Base-by-base conservation (phyloP, 2,888 invertebrate genomes). In the Autographa pulchrina region DNA sequence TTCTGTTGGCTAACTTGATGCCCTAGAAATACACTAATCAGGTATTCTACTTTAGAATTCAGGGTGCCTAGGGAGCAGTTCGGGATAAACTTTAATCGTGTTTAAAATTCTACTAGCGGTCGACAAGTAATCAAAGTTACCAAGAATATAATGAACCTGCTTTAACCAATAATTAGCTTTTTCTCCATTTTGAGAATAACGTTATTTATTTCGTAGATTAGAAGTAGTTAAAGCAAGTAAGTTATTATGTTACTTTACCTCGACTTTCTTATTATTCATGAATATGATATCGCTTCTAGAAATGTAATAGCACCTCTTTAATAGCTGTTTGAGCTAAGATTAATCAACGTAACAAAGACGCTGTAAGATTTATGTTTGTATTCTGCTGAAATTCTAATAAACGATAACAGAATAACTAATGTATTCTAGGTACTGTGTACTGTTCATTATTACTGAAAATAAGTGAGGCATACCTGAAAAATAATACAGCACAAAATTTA, bases 71-170 rank as follows among this genome's bases (percentile, higher is more conserved):
- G 74, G 72, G 70, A 81, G 60, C 69, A 74, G 72, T 79, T 82
- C 43, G 59, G 65, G 67, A 70, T 70, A 72, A 78, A 78, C 70
- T 66, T 79, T 69, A 74, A 70, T 63, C 52, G 62, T 63, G 72
- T 70, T 77, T 79, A 72, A 79, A 81, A 81, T 81, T 82, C 74
- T 65, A 65, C 60, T 70, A 67, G 79, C 73, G 78, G 65, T 64
- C 65, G 65, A 62, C 48, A 9, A 56, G 74, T 74, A 77, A 78
- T 81, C 82, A 71, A 81, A 81, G 68, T 82, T 78, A 56, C 64
- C 59, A 65, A 60, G 68, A 76, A 68, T 81, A 74, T 80, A 81
- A 81, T 76, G 73, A 81, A 69, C 52, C 59, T 62, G 60, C 62
- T 72, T 70, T 64, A 68, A 69, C 72, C 65, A 61, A 61, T 72